phyloP scores from a whole-genome alignment of 2,888 invertebrate species.

The Euzophera pinguis region DNA sequence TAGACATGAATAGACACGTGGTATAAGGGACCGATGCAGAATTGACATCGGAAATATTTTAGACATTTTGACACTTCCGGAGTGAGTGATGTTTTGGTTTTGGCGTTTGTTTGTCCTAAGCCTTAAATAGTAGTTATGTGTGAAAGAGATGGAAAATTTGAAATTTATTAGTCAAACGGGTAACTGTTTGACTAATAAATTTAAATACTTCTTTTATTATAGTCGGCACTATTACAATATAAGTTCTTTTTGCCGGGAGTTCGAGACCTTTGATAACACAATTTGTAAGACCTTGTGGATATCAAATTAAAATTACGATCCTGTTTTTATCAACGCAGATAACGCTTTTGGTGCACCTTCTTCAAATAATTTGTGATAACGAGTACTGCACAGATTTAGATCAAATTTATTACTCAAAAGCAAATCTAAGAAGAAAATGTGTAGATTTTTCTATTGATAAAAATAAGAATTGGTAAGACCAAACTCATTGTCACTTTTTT shows the following conservation, averaged over 20 bases:
- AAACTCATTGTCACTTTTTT: not conserved
- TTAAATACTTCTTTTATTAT: too few relatives aligned
- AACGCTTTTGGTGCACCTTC: slow-evolving; percentile 3
- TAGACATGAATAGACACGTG: too few relatives aligned
- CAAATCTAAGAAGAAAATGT: not conserved
- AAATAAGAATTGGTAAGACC: not conserved
- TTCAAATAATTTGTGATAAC: slow-evolving; percentile 8
- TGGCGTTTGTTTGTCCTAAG: too few relatives aligned
- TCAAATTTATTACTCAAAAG: not conserved
- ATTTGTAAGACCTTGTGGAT: not conserved
- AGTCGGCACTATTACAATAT: not conserved
- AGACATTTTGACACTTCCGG: too few relatives aligned
- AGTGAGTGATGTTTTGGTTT: too few relatives aligned
- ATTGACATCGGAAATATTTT: too few relatives aligned
- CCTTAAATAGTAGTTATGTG: too few relatives aligned
- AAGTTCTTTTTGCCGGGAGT: not conserved
- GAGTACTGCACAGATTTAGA: slow-evolving; percentile 2
- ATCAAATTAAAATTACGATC: not conserved
- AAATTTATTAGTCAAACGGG: not conserved
- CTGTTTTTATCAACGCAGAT: slow-evolving; percentile 6
- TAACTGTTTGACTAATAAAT: not conserved
- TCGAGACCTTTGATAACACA: slow-evolving; percentile 6
- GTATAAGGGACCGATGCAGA: too few relatives aligned
- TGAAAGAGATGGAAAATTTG: too few relatives aligned
- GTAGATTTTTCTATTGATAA: not conserved